These are phyloP conservation scores for Callyntrura guangdongensis DNA, from an alignment of 2,888 invertebrate species.

Conservation along the genomic window DNA sequence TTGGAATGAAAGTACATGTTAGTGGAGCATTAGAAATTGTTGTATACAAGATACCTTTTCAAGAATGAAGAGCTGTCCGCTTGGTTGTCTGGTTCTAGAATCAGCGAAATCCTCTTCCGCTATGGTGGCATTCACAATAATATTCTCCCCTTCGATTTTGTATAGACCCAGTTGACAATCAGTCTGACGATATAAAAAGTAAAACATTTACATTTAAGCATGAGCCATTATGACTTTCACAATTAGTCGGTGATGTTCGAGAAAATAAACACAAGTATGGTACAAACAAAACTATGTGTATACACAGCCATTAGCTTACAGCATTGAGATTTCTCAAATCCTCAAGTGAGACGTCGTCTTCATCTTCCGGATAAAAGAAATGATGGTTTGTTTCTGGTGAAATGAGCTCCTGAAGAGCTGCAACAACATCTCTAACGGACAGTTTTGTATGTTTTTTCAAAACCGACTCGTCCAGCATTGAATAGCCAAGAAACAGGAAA, in stretches of 20 bases:
- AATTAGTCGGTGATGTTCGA: too few relatives aligned
- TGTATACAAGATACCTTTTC: slow-evolving; percentile 89
- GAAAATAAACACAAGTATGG: too few relatives aligned
- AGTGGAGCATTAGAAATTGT: too few relatives aligned
- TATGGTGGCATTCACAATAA: slow-evolving; percentile 92
- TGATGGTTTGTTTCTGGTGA: slow-evolving; percentile 83
- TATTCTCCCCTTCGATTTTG: slow-evolving; percentile 95
- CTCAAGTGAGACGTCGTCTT: slow-evolving; percentile 74
- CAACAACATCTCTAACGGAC: slow-evolving; percentile 94
- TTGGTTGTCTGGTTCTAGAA: slow-evolving; percentile 87
- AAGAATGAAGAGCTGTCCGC: slow-evolving; percentile 85
- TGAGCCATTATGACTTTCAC: too few relatives aligned
- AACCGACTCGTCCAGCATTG: slow-evolving; percentile 94
- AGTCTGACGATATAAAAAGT: slow-evolving; percentile 88
- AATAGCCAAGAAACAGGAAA: slow-evolving; percentile 95
- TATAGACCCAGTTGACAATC: slow-evolving; percentile 94
- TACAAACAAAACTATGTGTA: slow-evolving; percentile 1
- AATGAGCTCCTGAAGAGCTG: slow-evolving; percentile 89
- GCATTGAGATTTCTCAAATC: slow-evolving; percentile 82
- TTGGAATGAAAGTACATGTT: too few relatives aligned
- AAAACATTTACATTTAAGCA: too few relatives aligned
- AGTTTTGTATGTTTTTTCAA: slow-evolving; percentile 93
- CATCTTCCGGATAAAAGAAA: slow-evolving; percentile 83
- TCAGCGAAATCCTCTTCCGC: slow-evolving; percentile 84
- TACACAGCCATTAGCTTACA: slow-evolving; percentile 74